Conservation (phyloP, 2,113 vertebrate genomes). For the Nothoprocta perdicaria region DNA sequence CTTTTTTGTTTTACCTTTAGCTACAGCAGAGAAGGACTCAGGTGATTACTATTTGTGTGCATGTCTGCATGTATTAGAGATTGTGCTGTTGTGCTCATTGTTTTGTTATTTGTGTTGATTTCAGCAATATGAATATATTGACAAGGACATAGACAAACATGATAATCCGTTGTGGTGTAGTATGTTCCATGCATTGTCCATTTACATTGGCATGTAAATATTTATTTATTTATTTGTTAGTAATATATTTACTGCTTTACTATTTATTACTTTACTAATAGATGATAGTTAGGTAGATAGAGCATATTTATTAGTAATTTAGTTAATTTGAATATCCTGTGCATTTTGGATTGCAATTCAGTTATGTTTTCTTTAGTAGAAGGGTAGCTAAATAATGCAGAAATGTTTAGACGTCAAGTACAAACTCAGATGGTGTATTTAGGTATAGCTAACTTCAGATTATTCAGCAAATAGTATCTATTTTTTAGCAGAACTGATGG, state of each 20-base stretch:
- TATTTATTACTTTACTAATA: too few relatives aligned
- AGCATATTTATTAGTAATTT: background rate
- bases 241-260: too few relatives aligned
- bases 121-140: background rate
- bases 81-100: conserved; percentile 9
- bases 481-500: background rate
- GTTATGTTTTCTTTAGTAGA: background rate
- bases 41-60: conserved; percentile 71
- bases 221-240: too few relatives aligned
- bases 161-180: background rate
- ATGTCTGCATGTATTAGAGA: conserved; percentile 57
- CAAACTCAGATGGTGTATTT: background rate
- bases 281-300: too few relatives aligned
- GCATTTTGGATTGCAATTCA: background rate
- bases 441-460: background rate
- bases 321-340: background rate
- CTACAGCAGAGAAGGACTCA: conserved; percentile 79
- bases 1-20: conserved; percentile 63
- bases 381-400: background rate
- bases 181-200: background rate
- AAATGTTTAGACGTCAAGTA: background rate
- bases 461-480: background rate
- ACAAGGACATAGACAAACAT: background rate
- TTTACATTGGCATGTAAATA: background rate
- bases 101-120: background rate